Conservation (phyloP, 2,888 invertebrate species). For the Drosophila glabriapex region DNA sequence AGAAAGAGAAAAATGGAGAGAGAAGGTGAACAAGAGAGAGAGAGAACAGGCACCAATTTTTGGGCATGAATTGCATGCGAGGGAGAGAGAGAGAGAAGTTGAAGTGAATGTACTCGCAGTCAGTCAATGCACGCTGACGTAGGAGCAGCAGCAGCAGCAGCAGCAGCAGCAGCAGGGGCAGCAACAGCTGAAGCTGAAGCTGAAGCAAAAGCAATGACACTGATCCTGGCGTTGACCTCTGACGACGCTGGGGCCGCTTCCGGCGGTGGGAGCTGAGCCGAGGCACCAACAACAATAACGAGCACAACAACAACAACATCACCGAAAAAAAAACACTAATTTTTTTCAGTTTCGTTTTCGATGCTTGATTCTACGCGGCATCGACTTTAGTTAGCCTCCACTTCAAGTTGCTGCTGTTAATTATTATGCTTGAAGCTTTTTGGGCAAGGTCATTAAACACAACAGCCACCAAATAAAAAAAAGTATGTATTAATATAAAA, state of each 20-base stretch:
- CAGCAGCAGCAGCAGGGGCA: constrained; percentile 51
- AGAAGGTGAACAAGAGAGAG: constrained; percentile 2
- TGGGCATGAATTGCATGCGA: constrained; percentile 36
- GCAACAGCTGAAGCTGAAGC: constrained; percentile 51
- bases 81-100: constrained; percentile 26
- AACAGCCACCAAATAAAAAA: constrained; percentile 10
- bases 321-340: constrained; percentile 8
- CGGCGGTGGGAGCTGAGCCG: constrained; percentile 37
- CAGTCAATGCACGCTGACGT: constrained; percentile 66
- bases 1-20: background rate
- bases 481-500: constrained; percentile 21
- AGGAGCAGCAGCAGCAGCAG: constrained; percentile 16
- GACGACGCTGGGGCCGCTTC: constrained; percentile 53
- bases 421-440: constrained; percentile 82
- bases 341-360: constrained; percentile 70
- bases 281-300: background rate
- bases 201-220: constrained; percentile 71
- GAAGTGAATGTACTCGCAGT: constrained; percentile 66
- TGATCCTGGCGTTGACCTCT: constrained; percentile 80
- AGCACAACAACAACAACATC: constrained; percentile 9
- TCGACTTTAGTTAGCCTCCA: constrained; percentile 67
- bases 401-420: constrained; percentile 63
- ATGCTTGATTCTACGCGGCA: constrained; percentile 64
- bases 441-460: constrained; percentile 82
- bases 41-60: constrained; percentile 20